Conservation (phyloP, 2,113 vertebrate genomes). For the Cyprinodon brontotheroides region DNA sequence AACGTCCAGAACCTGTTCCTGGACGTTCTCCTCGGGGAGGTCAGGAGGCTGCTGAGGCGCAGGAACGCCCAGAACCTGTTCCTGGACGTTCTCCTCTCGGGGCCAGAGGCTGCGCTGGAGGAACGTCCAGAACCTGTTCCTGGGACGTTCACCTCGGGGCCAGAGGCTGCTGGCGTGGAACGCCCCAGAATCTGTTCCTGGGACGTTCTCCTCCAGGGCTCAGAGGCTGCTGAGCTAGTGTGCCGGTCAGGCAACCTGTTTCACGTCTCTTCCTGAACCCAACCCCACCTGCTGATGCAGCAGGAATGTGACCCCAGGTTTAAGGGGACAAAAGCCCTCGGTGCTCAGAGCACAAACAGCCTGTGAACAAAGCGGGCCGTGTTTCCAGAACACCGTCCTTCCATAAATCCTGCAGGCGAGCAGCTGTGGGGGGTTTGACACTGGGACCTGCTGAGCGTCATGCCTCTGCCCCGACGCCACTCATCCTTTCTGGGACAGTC, state of each 20-base stretch:
- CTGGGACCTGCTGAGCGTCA: constrained; percentile 43
- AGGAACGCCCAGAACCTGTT: too few species aligned
- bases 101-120: too few species aligned
- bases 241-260: constrained; percentile 3
- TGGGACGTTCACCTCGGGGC: too few species aligned
- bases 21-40: too few species aligned
- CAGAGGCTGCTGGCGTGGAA: too few species aligned
- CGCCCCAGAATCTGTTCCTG: too few species aligned
- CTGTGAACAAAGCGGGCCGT: constrained; percentile 67
- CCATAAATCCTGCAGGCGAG: constrained; percentile 72
- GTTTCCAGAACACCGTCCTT: constrained; percentile 82
- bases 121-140: too few species aligned
- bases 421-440: constrained; percentile 67
- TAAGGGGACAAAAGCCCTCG: constrained; percentile 32
- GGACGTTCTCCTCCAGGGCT: not conserved
- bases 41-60: too few species aligned
- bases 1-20: too few species aligned
- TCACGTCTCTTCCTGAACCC: constrained; percentile 40
- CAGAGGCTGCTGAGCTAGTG: not conserved
- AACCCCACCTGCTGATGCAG: constrained; percentile 46
- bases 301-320: constrained; percentile 20
- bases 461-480: constrained; percentile 88
- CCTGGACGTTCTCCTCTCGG: too few species aligned
- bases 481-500: constrained; percentile 85
- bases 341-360: constrained; percentile 37